Evolutionary conservation across 92 coral and sea anemone species (phyloP).

Genomic region (Epizoanthus scotinus): DNA sequence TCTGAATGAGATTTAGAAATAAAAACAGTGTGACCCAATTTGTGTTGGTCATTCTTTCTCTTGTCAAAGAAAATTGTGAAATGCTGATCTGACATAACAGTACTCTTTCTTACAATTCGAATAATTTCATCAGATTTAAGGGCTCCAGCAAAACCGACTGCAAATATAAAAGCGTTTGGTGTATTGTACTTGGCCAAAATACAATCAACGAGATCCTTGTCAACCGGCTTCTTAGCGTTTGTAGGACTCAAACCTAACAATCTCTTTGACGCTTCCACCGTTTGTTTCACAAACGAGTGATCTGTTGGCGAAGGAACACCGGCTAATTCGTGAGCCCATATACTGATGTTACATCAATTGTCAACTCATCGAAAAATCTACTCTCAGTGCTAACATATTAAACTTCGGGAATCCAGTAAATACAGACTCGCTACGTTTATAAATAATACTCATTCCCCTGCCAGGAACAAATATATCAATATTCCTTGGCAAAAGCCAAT

Average conservation of each 20-base stretch:
- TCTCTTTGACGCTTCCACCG: constrained; percentile 11
- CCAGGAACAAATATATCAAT: background rate
- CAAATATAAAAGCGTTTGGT: background rate
- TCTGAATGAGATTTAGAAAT: background rate
- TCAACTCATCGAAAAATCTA: constrained; percentile 10
- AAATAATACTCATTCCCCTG: constrained; percentile 13
- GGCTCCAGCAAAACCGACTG: constrained; percentile 9
- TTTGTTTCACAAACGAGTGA: no score
- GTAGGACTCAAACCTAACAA: constrained; percentile 25
- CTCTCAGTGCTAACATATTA: background rate
- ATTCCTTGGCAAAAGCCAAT: constrained; percentile 20
- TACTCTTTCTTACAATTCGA: background rate
- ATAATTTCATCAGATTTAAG: constrained; percentile 17
- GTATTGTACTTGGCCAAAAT: background rate
- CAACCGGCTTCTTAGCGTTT: background rate
- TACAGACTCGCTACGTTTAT: constrained; percentile 7
- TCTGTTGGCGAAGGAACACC: no score
- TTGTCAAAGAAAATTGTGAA: background rate
- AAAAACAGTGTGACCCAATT: constrained; percentile 14
- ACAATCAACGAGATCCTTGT: background rate
- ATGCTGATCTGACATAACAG: background rate
- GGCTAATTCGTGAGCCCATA: no score
- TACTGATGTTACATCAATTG: no score
- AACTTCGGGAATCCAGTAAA: constrained; percentile 43
- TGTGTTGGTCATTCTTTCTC: constrained; percentile 13